Base-by-base conservation (phyloP, 2,888 invertebrate genomes). In the Macrosoma leucophasiata region DNA sequence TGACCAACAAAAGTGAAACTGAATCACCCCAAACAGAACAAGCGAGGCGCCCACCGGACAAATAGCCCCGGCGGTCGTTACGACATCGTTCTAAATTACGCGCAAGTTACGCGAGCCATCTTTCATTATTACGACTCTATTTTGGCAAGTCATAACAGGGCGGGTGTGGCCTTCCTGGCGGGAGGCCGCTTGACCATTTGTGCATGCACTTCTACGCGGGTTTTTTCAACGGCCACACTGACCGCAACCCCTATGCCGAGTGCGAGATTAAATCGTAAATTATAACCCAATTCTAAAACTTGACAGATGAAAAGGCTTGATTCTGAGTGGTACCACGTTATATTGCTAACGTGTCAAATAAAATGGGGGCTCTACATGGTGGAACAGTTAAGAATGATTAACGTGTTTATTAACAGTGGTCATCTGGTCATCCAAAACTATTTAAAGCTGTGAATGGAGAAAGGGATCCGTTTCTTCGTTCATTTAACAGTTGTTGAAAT, bases 291-390 rank as follows among this genome's bases (percentile, higher is more conserved):
- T 84, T 81, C 76, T 79, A 77, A 70, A 62, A 67, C 66, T 73
- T 79, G 84, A 82, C 82, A 84, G 79, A 82, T 82, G 79, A 84
- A 84, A 84, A 82, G 82, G 78, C 71, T 75, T 75, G 68, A 69
- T 62, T 65, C 70, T 56, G 54, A 52, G 54, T 48, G 63, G 64
- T 66, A 63, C 59, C 68, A 63, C 68, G 72, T 58, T 55, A 63
- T 70, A 69, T 76, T 74, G 78, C 77, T 81, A 78, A 78, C 69
- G 64, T 72, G 75, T 65, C 55, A 63, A 72, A 78, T 68, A 58
- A 71, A 74, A 73, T 74, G 61, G 68, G 74, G 70, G 71, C 60
- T 67, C 72, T 69, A 56, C 56, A 57, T 52, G 58, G 66, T 66
- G 63, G 56, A 64, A 62, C 66, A 63, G 66, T 76, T 73, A 50